Base-by-base conservation (phyloP, 2,113 vertebrate species). In the Nerophis ophidion region DNA sequence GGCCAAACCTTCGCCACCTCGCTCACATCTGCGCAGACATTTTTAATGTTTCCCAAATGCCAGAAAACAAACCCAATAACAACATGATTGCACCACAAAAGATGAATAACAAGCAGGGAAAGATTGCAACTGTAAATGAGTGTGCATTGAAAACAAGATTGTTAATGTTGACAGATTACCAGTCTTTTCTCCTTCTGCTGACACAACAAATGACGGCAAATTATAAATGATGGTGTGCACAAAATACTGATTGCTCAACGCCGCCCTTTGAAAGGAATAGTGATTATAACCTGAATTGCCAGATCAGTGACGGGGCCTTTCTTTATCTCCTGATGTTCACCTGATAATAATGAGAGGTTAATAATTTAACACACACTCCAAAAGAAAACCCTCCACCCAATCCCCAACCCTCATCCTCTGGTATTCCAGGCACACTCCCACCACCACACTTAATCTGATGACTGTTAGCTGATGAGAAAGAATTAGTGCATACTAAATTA, bases 391-490 rank as follows among this genome's bases (percentile, higher is more conserved):
- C 56, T 63, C 13, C 50, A 15, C 12, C 35, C 49, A 26, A 26
- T 15, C 53, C 8, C 57, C 26, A 26, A 26, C 26, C 19, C 19
- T 26, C 19, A 26, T 26, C 19, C 26, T 26, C 26, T 47, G 6
- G 14, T 48, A 10, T 40, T 50, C 54, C 52, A 55, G 44, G 35
- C 17, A 44, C 60, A 63, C 50, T 55, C 34, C 70, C 63, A 46
- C 48, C 53, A 56, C 36, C 64, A 68, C 65, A 51, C 44, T 72
- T 80, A 79, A 86, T 84, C 80, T 75, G 69, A 72, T 65, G 35
- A 70, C 75, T 78, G 74, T 81, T 76, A 77, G 72, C 68, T 78
- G 76, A 86, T 82, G 78, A 82, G 71, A 67, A 80, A 71, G 72
- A 82, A 86, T 84, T 78, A 80, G 71, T 7, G 60, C 66, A 70